These are phyloP conservation scores for Drosophila algonquin DNA, from an alignment of 2,888 invertebrate species.

Conservation along the genomic window DNA sequence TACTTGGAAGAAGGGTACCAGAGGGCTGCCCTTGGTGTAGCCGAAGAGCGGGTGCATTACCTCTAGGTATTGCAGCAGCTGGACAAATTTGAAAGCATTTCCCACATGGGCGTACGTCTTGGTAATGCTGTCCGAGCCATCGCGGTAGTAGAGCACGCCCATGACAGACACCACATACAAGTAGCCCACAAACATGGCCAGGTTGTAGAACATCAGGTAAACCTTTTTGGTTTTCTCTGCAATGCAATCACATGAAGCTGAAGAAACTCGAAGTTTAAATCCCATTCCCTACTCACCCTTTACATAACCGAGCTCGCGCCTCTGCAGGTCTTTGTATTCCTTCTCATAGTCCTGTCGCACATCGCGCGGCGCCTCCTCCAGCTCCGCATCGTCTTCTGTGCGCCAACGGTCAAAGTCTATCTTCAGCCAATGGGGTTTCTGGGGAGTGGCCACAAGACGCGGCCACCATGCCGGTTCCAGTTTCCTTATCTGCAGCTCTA, in stretches of 20 bases:
- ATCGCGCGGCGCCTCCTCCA: slow-evolving; percentile 88
- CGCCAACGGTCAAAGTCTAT: slow-evolving; percentile 97
- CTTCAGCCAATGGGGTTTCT: slow-evolving; percentile 96
- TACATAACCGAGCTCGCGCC: slow-evolving; percentile 91
- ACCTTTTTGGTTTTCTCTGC: slow-evolving; percentile 92
- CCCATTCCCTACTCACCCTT: slow-evolving; percentile 85
- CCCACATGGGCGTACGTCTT: slow-evolving; percentile 90
- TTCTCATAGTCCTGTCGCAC: slow-evolving; percentile 91
- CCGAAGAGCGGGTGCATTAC: slow-evolving; percentile 95
- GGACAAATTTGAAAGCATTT: slow-evolving; percentile 91
- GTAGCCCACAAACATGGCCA: slow-evolving; percentile 94
- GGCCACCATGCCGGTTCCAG: slow-evolving; percentile 91
- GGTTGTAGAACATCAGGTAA: slow-evolving; percentile 94
- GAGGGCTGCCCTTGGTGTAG: slow-evolving; percentile 91
- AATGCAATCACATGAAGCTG: slow-evolving; percentile 63
- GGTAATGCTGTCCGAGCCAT: slow-evolving; percentile 89
- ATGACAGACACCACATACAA: slow-evolving; percentile 90
- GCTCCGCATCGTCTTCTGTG: slow-evolving; percentile 87
- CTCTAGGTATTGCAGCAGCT: slow-evolving; percentile 93
- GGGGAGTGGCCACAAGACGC: slow-evolving; percentile 90
- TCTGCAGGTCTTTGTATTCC: slow-evolving; percentile 89
- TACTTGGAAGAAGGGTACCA: slow-evolving; percentile 91
- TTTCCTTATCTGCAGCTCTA: slow-evolving; percentile 91
- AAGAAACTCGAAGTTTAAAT: not conserved
- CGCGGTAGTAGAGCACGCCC: slow-evolving; percentile 89